Conservation (phyloP, 1,140 invertebrate species). For the Pseudomyrmex pallidus region DNA sequence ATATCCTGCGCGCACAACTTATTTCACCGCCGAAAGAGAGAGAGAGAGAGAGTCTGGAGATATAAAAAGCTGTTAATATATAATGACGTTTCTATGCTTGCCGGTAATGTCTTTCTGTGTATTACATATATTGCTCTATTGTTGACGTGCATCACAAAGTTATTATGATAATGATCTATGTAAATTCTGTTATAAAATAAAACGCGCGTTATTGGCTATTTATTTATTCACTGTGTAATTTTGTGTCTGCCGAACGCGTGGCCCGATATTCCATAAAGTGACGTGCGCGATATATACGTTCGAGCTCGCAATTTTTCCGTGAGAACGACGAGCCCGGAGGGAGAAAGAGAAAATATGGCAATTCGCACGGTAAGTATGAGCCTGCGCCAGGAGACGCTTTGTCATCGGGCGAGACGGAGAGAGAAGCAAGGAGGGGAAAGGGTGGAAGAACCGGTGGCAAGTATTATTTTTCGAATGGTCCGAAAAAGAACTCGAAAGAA, state of each 20-base stretch:
- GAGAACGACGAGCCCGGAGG: constrained; percentile 3
- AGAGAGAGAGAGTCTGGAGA: no score
- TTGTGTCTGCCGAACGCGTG: not conserved
- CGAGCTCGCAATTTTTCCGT: constrained; percentile 39
- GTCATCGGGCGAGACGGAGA: constrained; percentile 39
- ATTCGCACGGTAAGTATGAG: constrained; percentile 58
- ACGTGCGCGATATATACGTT: not conserved
- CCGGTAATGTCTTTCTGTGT: not conserved
- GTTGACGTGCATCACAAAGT: not conserved
- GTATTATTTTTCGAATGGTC: constrained; percentile 68
- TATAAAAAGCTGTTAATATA: constrained; percentile 23
- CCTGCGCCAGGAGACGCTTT: constrained; percentile 58
- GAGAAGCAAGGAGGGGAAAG: not conserved
- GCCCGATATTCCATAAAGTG: constrained; percentile 28
- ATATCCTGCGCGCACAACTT: not conserved
- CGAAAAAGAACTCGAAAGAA: constrained; percentile 57
- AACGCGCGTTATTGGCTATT: not conserved
- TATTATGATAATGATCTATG: not conserved
- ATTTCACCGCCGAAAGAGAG: not conserved
- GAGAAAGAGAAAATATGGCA: constrained; percentile 60
- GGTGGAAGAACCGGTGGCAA: constrained; percentile 41
- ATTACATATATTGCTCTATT: constrained; percentile 1
- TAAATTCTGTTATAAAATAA: constrained; percentile 3
- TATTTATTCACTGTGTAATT: constrained; percentile 21
- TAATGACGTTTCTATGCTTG: not conserved